Evolutionary conservation across 2,888 invertebrate species (phyloP).

Genomic region (Linnaemya tessellans): DNA sequence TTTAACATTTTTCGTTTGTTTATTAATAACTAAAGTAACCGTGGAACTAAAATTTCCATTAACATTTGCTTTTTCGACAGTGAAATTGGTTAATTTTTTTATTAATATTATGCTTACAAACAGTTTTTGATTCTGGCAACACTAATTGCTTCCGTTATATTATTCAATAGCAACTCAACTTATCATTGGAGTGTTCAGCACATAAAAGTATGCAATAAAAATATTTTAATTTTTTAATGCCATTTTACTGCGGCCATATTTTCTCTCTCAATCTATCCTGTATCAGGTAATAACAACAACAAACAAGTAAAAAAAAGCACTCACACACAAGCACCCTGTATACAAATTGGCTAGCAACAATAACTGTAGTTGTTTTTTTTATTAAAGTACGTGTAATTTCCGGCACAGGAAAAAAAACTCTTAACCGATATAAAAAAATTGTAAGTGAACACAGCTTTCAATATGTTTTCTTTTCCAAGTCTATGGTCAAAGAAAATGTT

Average conservation of each 20-base stretch:
- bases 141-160: too few species aligned
- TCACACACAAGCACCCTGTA: not conserved
- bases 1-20: too few species aligned
- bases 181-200: not conserved
- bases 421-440: constrained; percentile 6
- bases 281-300: not conserved
- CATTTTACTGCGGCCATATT: not conserved
- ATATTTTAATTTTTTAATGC: not conserved
- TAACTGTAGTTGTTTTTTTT: not conserved
- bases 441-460: not conserved
- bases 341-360: not conserved
- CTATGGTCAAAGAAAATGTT: constrained; percentile 7
- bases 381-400: constrained; percentile 21
- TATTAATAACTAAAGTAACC: too few species aligned
- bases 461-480: not conserved
- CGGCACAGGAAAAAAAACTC: constrained; percentile 5
- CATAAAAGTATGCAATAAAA: constrained; percentile 7
- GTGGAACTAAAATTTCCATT: too few species aligned
- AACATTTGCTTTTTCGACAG: too few species aligned
- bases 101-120: too few species aligned
- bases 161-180: not conserved
- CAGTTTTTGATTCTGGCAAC: too few species aligned
- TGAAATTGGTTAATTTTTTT: too few species aligned
- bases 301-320: not conserved
- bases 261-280: not conserved